Base-by-base conservation (phyloP, 2,113 vertebrate genomes). In the Motacilla tschutschensis region DNA sequence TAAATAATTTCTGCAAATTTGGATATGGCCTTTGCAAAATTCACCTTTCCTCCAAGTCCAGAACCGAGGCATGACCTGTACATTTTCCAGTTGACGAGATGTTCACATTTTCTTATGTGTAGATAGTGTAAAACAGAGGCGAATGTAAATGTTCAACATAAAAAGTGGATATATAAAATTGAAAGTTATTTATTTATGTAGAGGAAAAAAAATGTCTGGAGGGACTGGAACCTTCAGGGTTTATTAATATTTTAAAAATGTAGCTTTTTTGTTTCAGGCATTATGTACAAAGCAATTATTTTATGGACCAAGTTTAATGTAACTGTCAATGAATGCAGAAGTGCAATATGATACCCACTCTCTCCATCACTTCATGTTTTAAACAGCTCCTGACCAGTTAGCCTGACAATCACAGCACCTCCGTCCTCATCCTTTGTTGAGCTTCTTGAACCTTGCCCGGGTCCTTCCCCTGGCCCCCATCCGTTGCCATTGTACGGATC, bases 131-230 rank as follows among this genome's bases (percentile, higher is more conserved):
- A 95, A 97, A 93, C 87, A 77, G 83, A 91, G 94, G 95, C 83
- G 41, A 71, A 35, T 97, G 97, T 97, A 98, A 97, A 97, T 97
- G 97, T 98, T 95, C 94, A 96, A 87, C 91, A 73, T 90, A 89
- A 70, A 94, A 97, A 95, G 97, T 96, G 96, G 96, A 95, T 97
- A 93, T 97, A 95, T 86, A 96, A 96, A 97, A 91, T 92, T 70
- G 95, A 97, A 96, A 98, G 96, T 95, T 98, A 98, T 98, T 99
- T 98, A 98, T 98, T 96, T 98, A 97, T 97, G 96, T 98, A 97
- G 96, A 96, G 95, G 97, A 79, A 93, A 47, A 96, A 96, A 82
- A 65, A 89, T 24, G 85, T 89, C 95, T 96, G 94, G 91, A 97
- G 96, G 97, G 86, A 94, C 90, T 93, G 93, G 96, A 97, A 95